Conservation (phyloP, 2,888 invertebrate genomes). For the Palloptera scutellata region DNA sequence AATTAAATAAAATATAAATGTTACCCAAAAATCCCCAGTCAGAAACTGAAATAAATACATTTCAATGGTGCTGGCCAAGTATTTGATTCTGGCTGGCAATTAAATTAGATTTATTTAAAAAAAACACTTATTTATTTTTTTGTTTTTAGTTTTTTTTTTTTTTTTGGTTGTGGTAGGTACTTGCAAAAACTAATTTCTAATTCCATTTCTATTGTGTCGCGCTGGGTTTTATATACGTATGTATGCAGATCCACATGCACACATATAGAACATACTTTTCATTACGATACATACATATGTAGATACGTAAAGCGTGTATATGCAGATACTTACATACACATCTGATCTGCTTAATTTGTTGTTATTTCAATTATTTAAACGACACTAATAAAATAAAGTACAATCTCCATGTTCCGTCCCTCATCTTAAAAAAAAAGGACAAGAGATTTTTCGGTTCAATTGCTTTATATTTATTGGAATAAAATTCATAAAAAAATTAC, state of each 20-base stretch:
- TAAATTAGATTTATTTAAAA: slow-evolving; percentile 57
- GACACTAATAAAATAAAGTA: too few relatives aligned
- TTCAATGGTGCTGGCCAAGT: slow-evolving; percentile 35
- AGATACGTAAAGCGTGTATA: slow-evolving; percentile 3
- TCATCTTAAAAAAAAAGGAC: too few relatives aligned
- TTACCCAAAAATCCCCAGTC: slow-evolving; percentile 4
- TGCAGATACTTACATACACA: neutral
- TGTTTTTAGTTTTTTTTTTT: slow-evolving; percentile 20
- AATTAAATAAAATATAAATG: neutral
- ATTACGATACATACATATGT: slow-evolving; percentile 14
- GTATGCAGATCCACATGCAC: slow-evolving; percentile 1
- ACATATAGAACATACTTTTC: too few relatives aligned
- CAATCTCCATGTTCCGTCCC: too few relatives aligned
- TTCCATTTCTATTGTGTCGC: slow-evolving; percentile 22
- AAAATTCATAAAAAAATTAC: too few relatives aligned
- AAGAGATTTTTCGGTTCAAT: too few relatives aligned
- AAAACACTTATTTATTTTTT: slow-evolving; percentile 13
- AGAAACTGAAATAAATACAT: slow-evolving; percentile 6
- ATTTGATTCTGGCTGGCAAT: slow-evolving; percentile 48
- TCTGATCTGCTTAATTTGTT: neutral
- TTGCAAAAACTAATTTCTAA: slow-evolving; percentile 5
- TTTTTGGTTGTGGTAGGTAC: slow-evolving; percentile 11
- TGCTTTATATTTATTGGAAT: too few relatives aligned
- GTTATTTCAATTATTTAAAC: too few relatives aligned
- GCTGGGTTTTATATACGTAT: slow-evolving; percentile 11